These are phyloP conservation scores for Fissipunctia ypsillon DNA, from an alignment of 2,888 invertebrate genomes.

Conservation along the genomic window DNA sequence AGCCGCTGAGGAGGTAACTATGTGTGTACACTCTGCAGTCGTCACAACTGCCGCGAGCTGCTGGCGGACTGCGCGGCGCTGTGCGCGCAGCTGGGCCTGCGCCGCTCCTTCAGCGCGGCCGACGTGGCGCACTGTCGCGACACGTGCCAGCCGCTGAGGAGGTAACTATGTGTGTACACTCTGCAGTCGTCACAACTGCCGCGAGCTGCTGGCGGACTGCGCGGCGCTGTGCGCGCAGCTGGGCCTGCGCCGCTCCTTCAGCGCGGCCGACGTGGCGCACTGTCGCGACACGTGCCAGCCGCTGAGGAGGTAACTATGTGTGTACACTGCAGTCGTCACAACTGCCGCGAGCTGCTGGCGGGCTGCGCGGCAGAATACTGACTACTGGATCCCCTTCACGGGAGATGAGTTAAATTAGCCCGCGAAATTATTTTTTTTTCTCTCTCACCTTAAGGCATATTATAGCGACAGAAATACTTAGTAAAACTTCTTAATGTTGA, in stretches of 20 bases:
- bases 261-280: constrained; percentile 93
- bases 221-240: constrained; percentile 94
- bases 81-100: constrained; percentile 94
- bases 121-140: constrained; percentile 90
- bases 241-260: constrained; percentile 96
- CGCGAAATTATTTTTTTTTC: not conserved
- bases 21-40: not conserved
- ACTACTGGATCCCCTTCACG: not conserved
- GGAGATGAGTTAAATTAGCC: not conserved
- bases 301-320: constrained; percentile 60
- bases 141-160: constrained; percentile 58
- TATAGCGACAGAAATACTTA: not conserved
- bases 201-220: constrained; percentile 90
- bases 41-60: not conserved
- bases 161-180: constrained; percentile 42
- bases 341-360: not conserved
- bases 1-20: constrained; percentile 64
- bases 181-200: not conserved
- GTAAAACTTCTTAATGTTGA: too few relatives aligned
- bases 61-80: constrained; percentile 94
- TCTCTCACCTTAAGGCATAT: too few relatives aligned
- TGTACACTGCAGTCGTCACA: not conserved
- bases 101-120: constrained; percentile 95
- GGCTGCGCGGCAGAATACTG: not conserved
- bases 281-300: constrained; percentile 41